Percentiles rank a stretch among this genome's conserved stretches.
Evolutionary conservation across 2,113 vertebrate genomes (phyloP).

Genomic region (Limanda limanda): DNA sequence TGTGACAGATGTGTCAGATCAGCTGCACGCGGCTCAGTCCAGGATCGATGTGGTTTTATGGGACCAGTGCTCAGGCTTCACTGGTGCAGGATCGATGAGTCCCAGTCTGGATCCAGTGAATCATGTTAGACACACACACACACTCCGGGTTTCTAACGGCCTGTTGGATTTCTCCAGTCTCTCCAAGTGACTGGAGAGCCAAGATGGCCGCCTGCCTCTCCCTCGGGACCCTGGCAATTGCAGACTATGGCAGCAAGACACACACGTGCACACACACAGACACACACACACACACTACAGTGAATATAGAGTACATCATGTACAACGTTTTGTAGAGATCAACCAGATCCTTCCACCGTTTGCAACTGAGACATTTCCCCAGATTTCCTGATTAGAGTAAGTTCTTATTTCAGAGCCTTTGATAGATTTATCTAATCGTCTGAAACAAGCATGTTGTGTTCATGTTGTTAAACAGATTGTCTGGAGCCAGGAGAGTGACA

Average conservation of each 20-base stretch:
- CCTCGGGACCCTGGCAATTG: conserved; percentile 10
- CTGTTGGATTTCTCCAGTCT: conserved; percentile 58
- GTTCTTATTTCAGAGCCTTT: too few relatives aligned
- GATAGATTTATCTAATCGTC: too few relatives aligned
- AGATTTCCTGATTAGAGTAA: too few relatives aligned
- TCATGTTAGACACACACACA: conserved; percentile 46
- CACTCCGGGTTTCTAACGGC: conserved; percentile 24
- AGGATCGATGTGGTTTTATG: conserved; percentile 50
- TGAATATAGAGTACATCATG: too few relatives aligned
- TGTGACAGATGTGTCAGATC: conserved; percentile 9
- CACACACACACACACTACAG: background rate
- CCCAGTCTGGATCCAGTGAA: conserved; percentile 59
- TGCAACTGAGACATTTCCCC: background rate
- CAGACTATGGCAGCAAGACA: background rate
- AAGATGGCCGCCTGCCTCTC: conserved; percentile 48
- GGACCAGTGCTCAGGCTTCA: conserved; percentile 52
- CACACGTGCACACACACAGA: background rate
- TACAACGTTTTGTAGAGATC: too few relatives aligned
- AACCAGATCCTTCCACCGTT: too few relatives aligned
- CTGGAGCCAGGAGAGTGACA: too few relatives aligned
- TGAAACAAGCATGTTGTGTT: too few relatives aligned
- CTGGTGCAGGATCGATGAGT: conserved; percentile 59
- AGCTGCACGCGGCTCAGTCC: background rate
- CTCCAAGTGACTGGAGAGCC: conserved; percentile 27
- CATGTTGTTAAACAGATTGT: too few relatives aligned